Conservation (phyloP, 1,140 invertebrate genomes). For the Trachymyrmex septentrionalis region DNA sequence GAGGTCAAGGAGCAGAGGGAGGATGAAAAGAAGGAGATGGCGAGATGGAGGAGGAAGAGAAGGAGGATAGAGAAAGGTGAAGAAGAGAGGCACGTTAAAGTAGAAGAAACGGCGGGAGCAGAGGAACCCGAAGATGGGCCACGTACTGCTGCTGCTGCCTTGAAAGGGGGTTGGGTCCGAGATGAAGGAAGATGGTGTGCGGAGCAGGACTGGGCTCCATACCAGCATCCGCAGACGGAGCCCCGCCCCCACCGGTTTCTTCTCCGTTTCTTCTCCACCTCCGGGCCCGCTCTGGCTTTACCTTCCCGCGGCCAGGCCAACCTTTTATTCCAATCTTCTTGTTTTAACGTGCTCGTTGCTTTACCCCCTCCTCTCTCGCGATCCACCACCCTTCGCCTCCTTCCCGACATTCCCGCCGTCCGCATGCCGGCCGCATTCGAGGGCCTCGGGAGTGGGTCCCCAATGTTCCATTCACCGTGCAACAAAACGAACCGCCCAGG, state of each 20-base stretch:
- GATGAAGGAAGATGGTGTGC: slow-evolving; percentile 83
- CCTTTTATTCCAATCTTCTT: slow-evolving; percentile 79
- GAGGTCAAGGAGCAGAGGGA: slow-evolving; percentile 67
- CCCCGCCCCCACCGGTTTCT: slow-evolving; percentile 82
- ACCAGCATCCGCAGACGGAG: slow-evolving; percentile 81
- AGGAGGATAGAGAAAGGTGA: slow-evolving; percentile 56
- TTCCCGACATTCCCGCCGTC: slow-evolving; percentile 46
- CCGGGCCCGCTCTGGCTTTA: slow-evolving; percentile 69
- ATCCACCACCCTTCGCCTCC: slow-evolving; percentile 55
- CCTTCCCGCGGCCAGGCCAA: slow-evolving; percentile 72
- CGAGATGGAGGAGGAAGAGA: not conserved
- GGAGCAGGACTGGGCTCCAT: slow-evolving; percentile 82
- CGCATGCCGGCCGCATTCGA: slow-evolving; percentile 53
- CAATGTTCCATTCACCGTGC: slow-evolving; percentile 73
- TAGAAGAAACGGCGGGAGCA: slow-evolving; percentile 68
- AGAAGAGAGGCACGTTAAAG: slow-evolving; percentile 63
- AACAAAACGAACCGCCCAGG: slow-evolving; percentile 70
- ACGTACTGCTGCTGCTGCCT: slow-evolving; percentile 66
- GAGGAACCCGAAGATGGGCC: slow-evolving; percentile 79
- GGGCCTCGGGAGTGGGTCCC: slow-evolving; percentile 26
- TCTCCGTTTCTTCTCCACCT: slow-evolving; percentile 81
- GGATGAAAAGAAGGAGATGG: not conserved
- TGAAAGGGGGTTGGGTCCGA: slow-evolving; percentile 83
- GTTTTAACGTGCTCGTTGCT: slow-evolving; percentile 73
- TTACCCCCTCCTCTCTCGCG: slow-evolving; percentile 57